These are phyloP conservation scores for Lepidostoma basale DNA, from an alignment of 1,140 invertebrate genomes.

Conservation along the genomic window DNA sequence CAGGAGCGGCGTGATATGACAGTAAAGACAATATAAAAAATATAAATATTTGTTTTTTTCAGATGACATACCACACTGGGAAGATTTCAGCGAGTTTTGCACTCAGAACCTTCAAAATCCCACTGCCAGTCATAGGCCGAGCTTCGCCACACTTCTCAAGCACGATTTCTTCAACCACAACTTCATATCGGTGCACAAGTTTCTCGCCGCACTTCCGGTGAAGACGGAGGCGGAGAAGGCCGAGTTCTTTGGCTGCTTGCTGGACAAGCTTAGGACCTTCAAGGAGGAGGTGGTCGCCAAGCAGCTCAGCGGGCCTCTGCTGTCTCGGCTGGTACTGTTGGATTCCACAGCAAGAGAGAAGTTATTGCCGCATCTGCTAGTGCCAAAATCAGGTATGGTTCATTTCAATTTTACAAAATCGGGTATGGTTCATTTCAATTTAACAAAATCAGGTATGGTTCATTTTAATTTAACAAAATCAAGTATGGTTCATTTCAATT, in stretches of 20 bases:
- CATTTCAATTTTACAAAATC: slow-evolving; percentile 6
- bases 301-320: slow-evolving; percentile 73
- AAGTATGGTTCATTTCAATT: too few species aligned
- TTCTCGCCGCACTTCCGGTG: slow-evolving; percentile 79
- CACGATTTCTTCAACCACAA: slow-evolving; percentile 82
- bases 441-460: too few species aligned
- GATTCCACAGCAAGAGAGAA: slow-evolving; percentile 76
- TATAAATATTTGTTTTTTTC: slow-evolving; percentile 47
- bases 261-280: slow-evolving; percentile 69
- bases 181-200: slow-evolving; percentile 81
- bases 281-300: slow-evolving; percentile 79
- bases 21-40: not conserved
- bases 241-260: slow-evolving; percentile 74
- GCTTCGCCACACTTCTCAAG: slow-evolving; percentile 66
- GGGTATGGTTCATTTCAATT: too few species aligned
- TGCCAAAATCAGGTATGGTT: slow-evolving; percentile 47
- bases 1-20: too few species aligned
- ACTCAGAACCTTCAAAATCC: slow-evolving; percentile 67
- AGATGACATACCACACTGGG: slow-evolving; percentile 71
- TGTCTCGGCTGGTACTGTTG: slow-evolving; percentile 82
- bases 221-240: slow-evolving; percentile 77
- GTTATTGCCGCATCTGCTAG: slow-evolving; percentile 72
- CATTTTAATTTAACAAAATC: too few species aligned
- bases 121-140: slow-evolving; percentile 64
- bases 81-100: slow-evolving; percentile 72